Percentiles rank a stretch among this genome's conserved stretches.
Evolutionary conservation across 2,797 vertebrate genomes (phyloP).

Genomic region (Acestrorhynchus altus): DNA sequence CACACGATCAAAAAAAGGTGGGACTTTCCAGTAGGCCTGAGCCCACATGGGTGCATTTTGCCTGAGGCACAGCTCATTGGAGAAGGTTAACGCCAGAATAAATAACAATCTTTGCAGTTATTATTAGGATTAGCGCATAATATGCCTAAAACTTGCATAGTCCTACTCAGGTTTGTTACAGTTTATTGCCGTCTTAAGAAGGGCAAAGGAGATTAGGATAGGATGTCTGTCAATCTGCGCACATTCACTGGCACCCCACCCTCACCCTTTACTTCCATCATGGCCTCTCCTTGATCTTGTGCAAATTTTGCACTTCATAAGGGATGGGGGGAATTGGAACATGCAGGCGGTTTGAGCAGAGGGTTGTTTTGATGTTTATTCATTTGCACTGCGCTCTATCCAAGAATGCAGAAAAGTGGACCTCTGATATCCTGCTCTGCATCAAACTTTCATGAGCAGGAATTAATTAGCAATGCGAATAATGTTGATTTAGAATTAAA

Average conservation of each 20-base stretch:
- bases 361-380: conserved; percentile 82
- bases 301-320: conserved; percentile 83
- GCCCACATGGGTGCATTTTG: conserved; percentile 81
- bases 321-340: conserved; percentile 79
- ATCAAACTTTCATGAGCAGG: conserved; percentile 85
- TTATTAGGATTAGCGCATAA: conserved; percentile 87
- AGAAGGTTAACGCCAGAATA: conserved; percentile 87
- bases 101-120: conserved; percentile 86
- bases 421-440: conserved; percentile 77
- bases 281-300: conserved; percentile 79
- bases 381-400: conserved; percentile 70
- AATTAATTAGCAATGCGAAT: conserved; percentile 84
- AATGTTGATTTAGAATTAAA: conserved; percentile 83
- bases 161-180: conserved; percentile 80
- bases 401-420: conserved; percentile 80
- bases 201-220: conserved; percentile 80
- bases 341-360: conserved; percentile 69
- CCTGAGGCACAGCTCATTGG: conserved; percentile 83
- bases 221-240: conserved; percentile 60
- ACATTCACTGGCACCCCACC: conserved; percentile 32
- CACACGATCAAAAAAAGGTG: conserved; percentile 72
- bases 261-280: conserved; percentile 38
- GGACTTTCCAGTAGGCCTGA: conserved; percentile 73
- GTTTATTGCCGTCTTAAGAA: conserved; percentile 83
- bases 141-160: conserved; percentile 80